phyloP scores from a whole-genome alignment of 2,113 vertebrate species.

The Pongo pygmaeus region DNA sequence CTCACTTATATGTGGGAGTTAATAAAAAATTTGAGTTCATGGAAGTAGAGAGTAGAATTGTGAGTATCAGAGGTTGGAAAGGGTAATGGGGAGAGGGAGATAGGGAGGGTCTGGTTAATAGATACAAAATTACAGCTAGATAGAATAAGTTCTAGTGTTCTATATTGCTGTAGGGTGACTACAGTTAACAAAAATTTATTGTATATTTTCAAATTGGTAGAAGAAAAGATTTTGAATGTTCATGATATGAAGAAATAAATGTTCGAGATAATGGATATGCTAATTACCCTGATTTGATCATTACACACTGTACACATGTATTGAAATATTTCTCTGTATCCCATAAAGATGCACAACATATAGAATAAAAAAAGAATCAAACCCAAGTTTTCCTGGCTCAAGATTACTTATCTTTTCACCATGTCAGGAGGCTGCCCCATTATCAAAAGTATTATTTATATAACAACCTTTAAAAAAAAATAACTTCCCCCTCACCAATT shows the following conservation, averaged over 20 bases:
- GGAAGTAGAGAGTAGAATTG: not conserved
- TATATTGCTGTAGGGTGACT: not conserved
- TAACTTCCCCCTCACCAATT: not conserved
- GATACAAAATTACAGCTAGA: not conserved
- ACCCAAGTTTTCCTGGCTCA: not conserved
- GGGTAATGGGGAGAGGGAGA: not conserved
- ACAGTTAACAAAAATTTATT: not conserved
- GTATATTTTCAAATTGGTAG: not conserved
- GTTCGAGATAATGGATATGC: not conserved
- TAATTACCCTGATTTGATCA: not conserved
- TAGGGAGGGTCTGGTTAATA: not conserved
- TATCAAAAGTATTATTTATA: not conserved
- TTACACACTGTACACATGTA: not conserved
- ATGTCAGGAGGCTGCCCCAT: rapidly evolving
- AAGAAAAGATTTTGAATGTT: not conserved
- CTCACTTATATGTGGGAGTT: not conserved
- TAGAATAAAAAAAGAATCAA: not conserved
- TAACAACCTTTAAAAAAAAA: not conserved
- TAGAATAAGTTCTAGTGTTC: not conserved
- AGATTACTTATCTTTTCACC: not conserved
- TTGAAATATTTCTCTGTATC: not conserved
- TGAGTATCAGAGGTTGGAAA: not conserved
- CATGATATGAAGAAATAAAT: not conserved
- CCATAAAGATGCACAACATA: not conserved
- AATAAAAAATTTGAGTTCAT: not conserved